Evolutionary conservation across 2,797 vertebrate species (phyloP), one percentile per base, ranked within the genome.

Genomic region (Vireo griseus): DNA sequence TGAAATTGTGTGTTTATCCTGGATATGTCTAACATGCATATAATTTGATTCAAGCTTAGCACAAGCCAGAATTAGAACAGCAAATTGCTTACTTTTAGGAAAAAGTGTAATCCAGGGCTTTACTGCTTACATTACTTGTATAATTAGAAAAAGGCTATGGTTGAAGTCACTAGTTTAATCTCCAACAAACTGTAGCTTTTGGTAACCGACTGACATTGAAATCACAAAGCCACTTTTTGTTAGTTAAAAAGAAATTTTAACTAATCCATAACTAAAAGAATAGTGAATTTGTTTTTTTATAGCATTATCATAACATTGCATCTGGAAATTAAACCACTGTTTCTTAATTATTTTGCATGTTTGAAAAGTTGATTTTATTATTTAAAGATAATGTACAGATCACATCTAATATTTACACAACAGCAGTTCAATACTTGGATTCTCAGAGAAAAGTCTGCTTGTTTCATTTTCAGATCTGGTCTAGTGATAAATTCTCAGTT

Each of bases 61-160:
- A 16, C 42, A 87, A 79, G 44, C 72, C 91, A 92, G 86, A 95
- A 94, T 94, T 95, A 91, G 86, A 96, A 91, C 57, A 94, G 71
- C 68, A 95, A 96, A 95, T 95, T 96, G 81, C 94, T 95, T 97
- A 91, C 71, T 94, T 95, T 93, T 92, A 54, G 78, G 59, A 95
- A 95, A 65, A 85, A 66, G 22, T 94, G 79, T 96, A 97, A 97
- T 96, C 96, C 90, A 86, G 58, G 62, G 86, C 91, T 97, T 97
- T 95, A 86, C 72, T 95, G 47, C 71, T 94, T 95, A 77, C 63
- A 81, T 94, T 96, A 80, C 90, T 95, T 93, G 58, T 86, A 52
- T 92, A 96, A 95, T 95, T 97, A 94, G 74, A 94, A 95, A 88
- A 92, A 78, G 29, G 47, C 58, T 76, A 31, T 85, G 73, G 62